Evolutionary conservation across 2,797 vertebrate species (phyloP), one percentile per base, ranked within the genome.

Genomic region (Chaunax sp.): DNA sequence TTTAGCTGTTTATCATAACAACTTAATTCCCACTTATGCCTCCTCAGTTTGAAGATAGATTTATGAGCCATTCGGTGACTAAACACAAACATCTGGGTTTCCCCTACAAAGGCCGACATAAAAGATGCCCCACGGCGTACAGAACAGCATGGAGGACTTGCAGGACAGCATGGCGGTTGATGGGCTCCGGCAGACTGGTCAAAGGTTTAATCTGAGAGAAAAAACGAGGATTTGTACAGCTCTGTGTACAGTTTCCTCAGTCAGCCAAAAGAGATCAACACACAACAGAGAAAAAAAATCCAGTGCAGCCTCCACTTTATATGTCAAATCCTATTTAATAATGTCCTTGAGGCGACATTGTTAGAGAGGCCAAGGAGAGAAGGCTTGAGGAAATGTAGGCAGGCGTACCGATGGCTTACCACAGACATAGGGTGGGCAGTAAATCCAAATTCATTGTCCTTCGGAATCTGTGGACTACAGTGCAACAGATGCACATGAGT

Each of bases 251-350:
- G 69, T 70, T 61, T 75, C 80, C 47, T 67, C 62, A 47, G 52
- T 80, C 77, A 84, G 64, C 78, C 52, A 58, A 67, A 49, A 62
- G 77, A 87, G 81, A 89, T 87, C 88, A 87, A 64, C 77, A 85
- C 64, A 68, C 64, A 67, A 72, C 70, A 75, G 68, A 64, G 72
- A 26, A 64, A 23, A 81, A 80, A 82, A 87, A 86, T 86, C 83
- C 63, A 64, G 56, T 66, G 61, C 82, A 78, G 82, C 77, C 77
- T 77, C 75, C 77, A 77, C 77, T 93, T 90, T 80, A 90, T 87
- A 87, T 91, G 88, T 92, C 86, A 91, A 90, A 92, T 89, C 90
- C 85, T 68, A 82, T 88, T 90, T 89, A 85, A 92, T 90, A 87
- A 90, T 81, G 87, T 90, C 87, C 86, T 91, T 91, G 80, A 89